A percentile compares a stretch with the other conserved stretches of the same genome.
Evolutionary conservation across 2,888 invertebrate genomes (phyloP).

Genomic region (Gastrophysa polygoni): DNA sequence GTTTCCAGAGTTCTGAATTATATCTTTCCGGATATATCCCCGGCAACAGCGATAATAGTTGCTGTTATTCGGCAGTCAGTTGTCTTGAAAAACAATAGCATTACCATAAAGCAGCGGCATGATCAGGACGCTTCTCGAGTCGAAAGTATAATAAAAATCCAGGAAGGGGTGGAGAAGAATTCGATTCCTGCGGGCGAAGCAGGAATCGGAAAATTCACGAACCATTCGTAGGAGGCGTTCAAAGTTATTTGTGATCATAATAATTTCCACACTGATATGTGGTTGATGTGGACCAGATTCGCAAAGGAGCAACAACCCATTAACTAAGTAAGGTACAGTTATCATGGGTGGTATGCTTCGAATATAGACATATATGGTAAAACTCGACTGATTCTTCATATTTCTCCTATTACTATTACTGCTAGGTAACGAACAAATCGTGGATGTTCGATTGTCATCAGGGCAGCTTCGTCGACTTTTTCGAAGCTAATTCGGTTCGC

Average conservation of each 20-base stretch:
- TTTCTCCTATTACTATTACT: too few relatives aligned
- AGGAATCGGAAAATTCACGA: slow-evolving; percentile 27
- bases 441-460: too few relatives aligned
- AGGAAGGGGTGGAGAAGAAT: slow-evolving; percentile 23
- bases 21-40: not conserved
- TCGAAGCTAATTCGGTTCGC: too few relatives aligned
- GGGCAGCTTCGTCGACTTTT: too few relatives aligned
- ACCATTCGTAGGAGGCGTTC: not conserved
- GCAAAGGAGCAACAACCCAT: too few relatives aligned
- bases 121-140: slow-evolving; percentile 24
- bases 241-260: not conserved
- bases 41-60: slow-evolving; percentile 16
- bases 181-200: slow-evolving; percentile 33
- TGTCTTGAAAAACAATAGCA: slow-evolving; percentile 33
- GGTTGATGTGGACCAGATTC: too few relatives aligned
- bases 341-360: too few relatives aligned
- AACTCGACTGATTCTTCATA: too few relatives aligned
- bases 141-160: slow-evolving; percentile 26
- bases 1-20: not conserved
- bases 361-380: too few relatives aligned
- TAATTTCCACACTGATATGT: too few relatives aligned
- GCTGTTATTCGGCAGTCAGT: slow-evolving; percentile 28
- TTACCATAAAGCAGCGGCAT: slow-evolving; percentile 32
- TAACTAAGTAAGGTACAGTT: too few relatives aligned
- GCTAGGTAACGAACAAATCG: too few relatives aligned